These are phyloP conservation scores for Apotomis capreana DNA, from an alignment of 2,888 invertebrate genomes.

Conservation along the genomic window DNA sequence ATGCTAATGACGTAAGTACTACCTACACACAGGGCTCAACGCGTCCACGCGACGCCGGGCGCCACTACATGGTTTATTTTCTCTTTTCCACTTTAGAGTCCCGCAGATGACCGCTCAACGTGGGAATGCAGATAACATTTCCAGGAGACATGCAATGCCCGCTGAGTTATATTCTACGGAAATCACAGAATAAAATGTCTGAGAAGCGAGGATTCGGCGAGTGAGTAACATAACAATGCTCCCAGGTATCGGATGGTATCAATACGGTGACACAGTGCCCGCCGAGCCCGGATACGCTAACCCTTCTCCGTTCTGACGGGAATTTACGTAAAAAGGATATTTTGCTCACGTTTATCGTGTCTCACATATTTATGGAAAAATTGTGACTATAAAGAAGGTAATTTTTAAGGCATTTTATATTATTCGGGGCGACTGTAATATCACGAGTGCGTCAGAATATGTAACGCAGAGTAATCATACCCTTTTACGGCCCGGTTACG, in stretches of 20 bases:
- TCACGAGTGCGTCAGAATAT: not conserved
- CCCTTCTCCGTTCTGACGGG: slow-evolving; percentile 50
- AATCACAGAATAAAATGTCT: slow-evolving; percentile 23
- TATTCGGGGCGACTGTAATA: slow-evolving; percentile 1
- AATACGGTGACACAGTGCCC: slow-evolving; percentile 34
- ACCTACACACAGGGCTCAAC: too few relatives aligned
- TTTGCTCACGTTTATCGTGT: slow-evolving; percentile 50
- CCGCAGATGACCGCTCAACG: not conserved
- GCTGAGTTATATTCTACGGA: slow-evolving; percentile 29
- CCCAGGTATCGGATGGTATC: slow-evolving; percentile 26
- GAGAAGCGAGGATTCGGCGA: slow-evolving; percentile 1
- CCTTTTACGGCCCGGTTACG: not conserved
- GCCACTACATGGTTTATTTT: not conserved
- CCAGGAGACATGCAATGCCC: slow-evolving; percentile 24
- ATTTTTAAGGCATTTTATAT: slow-evolving; percentile 20
- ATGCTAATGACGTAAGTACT: too few relatives aligned
- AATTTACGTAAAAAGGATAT: slow-evolving; percentile 62
- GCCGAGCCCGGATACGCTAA: slow-evolving; percentile 30
- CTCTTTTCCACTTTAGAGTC: not conserved
- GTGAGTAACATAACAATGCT: slow-evolving; percentile 19
- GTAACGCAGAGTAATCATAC: not conserved
- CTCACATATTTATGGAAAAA: slow-evolving; percentile 44
- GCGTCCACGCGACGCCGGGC: not conserved
- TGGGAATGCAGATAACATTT: slow-evolving; percentile 22
- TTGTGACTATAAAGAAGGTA: slow-evolving; percentile 18